Evolutionary conservation across 2,797 vertebrate species (phyloP), one percentile per base, ranked within the genome.

Genomic region (Phoebastria nigripes): DNA sequence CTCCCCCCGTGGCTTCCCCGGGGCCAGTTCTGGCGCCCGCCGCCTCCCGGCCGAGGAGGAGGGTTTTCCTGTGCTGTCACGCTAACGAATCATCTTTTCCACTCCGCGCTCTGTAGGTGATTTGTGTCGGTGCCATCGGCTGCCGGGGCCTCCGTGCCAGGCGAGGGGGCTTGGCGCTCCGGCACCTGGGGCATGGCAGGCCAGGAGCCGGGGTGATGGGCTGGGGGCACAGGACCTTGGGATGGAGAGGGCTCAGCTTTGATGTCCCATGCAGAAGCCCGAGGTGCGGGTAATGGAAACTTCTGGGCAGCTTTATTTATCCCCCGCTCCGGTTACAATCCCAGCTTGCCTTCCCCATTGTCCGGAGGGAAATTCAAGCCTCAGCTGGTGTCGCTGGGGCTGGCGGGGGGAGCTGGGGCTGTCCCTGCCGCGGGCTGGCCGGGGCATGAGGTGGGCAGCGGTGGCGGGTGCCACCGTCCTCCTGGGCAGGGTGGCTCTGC

Each of bases 291-390:
- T 92, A 94, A 96, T 96, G 96, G 96, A 97, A 97, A 97, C 89
- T 96, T 96, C 59, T 89, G 91, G 80, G 87, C 82, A 89, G 96
- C 95, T 96, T 96, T 91, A 95, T 96, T 96, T 96, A 95, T 94
- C 87, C 94, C 58, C 76, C 0, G 25, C 87, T 97, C 96, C 47
- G 17, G 89, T 96, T 97, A 96, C 96, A 92, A 74, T 76, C 85
- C 89, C 91, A 24, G 86, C 80, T 83, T 3, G 72, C 76, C 72
- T 90, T 93, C 82, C 79, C 95, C 85, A 97, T 97, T 97, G 96
- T 97, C 94, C 31, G 0, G 67, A 76, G 95, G 85, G 79, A 95
- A 95, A 93, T 79, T 91, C 67, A 92, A 96, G 70, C 79, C 93
- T 80, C 87, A 89, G 92, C 91, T 91, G 93, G 88, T 90, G 91